Percentiles rank a stretch among this genome's conserved stretches.
These are phyloP conservation scores for Chionodraco myersi DNA, from an alignment of 2,113 vertebrate species.

Conservation along the genomic window DNA sequence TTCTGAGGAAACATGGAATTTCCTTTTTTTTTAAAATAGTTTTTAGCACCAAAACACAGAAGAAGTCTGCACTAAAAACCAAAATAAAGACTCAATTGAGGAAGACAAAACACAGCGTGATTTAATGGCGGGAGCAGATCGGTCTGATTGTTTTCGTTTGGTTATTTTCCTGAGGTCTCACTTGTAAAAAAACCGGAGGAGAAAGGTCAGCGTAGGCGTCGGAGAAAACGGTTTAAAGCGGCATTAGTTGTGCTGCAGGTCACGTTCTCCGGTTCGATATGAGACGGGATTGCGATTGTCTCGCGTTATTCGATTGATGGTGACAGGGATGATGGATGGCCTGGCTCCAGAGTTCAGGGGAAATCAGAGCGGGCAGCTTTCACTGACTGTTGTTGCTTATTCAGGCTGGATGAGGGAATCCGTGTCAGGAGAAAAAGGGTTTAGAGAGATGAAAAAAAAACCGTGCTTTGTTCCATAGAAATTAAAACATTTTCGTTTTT, in stretches of 20 bases:
- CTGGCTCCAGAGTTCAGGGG: conserved; percentile 16
- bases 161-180: background rate
- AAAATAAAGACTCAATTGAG: conserved; percentile 52
- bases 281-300: conserved; percentile 51
- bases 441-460: background rate
- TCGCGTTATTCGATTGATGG: conserved; percentile 55
- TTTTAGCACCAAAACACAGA: conserved; percentile 53
- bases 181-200: background rate
- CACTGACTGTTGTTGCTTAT: background rate
- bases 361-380: conserved; percentile 5
- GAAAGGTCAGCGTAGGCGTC: background rate
- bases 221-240: conserved; percentile 4
- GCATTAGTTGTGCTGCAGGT: conserved; percentile 41
- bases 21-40: conserved; percentile 32
- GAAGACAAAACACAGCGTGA: conserved; percentile 1
- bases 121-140: background rate
- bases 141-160: background rate
- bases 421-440: background rate
- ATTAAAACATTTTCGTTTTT: background rate
- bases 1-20: background rate
- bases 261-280: conserved; percentile 58
- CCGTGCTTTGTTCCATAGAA: background rate
- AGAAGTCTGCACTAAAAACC: conserved; percentile 47
- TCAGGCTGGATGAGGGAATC: background rate
- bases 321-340: conserved; percentile 69